Conservation (phyloP, 2,113 vertebrate species). For the human region DNA sequence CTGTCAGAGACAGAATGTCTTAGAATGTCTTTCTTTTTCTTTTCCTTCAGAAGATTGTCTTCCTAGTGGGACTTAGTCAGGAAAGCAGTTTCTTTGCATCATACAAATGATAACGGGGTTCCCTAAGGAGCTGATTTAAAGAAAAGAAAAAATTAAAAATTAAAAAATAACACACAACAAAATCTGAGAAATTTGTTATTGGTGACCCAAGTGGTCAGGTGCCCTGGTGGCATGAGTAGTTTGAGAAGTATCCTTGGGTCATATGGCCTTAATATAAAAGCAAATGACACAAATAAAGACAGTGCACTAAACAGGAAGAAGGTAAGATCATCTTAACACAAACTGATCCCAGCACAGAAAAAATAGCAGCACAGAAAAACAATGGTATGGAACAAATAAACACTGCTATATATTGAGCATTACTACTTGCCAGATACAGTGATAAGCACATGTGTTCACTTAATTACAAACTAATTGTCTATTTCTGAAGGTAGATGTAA, state of each 20-base stretch:
- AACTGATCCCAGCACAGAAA: not conserved
- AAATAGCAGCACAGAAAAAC: not conserved
- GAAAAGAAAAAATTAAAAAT: not conserved
- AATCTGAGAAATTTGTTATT: not conserved
- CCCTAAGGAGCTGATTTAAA: not conserved
- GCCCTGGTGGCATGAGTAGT: not conserved
- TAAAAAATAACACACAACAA: not conserved
- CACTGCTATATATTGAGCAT: not conserved
- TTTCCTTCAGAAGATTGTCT: not conserved
- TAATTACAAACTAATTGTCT: conserved; percentile 46
- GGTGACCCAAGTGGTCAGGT: not conserved
- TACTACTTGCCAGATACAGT: not conserved
- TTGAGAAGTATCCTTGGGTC: not conserved
- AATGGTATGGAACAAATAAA: not conserved
- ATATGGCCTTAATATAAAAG: not conserved
- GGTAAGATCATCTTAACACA: not conserved
- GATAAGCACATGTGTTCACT: not conserved
- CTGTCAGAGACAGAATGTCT: not conserved
- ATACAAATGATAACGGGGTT: not conserved
- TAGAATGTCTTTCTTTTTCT: not conserved
- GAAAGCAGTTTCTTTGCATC: not conserved
- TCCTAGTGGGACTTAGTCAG: not conserved
- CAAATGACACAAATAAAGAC: not conserved
- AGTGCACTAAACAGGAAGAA: not conserved
- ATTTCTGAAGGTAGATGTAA: not conserved